A percentile compares a stretch with the other conserved stretches of the same genome.
phyloP scores from a whole-genome alignment of 2,888 invertebrate genomes.

The Cosmia trapezina region DNA sequence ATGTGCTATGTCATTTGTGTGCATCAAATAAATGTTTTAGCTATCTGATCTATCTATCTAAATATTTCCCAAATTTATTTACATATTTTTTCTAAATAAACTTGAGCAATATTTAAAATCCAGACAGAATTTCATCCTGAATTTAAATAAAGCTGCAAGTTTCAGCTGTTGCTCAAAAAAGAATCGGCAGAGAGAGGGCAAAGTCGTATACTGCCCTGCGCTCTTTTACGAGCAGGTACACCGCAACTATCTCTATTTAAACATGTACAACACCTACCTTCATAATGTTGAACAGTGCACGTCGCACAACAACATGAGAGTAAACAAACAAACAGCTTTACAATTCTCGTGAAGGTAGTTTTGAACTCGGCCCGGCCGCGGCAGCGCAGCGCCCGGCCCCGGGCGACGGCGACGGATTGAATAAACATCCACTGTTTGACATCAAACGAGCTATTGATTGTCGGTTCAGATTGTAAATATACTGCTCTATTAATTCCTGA shows the following conservation, averaged over 20 bases:
- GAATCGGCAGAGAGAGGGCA: not conserved
- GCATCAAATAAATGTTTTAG: no score
- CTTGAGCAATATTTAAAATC: no score
- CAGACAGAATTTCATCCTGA: not conserved
- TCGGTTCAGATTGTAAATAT: slow-evolving; percentile 27
- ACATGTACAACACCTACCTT: not conserved
- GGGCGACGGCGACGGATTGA: slow-evolving; percentile 15
- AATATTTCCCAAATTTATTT: no score
- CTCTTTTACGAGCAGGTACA: slow-evolving; percentile 6
- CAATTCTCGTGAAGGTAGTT: slow-evolving; percentile 49
- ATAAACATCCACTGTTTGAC: slow-evolving; percentile 40
- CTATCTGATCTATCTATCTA: no score
- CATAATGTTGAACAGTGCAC: not conserved
- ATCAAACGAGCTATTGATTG: slow-evolving; percentile 37
- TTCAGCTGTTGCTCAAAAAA: not conserved
- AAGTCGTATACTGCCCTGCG: not conserved
- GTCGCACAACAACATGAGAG: slow-evolving; percentile 18
- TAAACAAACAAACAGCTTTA: slow-evolving; percentile 52
- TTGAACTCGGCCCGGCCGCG: not conserved
- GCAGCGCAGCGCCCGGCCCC: slow-evolving; percentile 23
- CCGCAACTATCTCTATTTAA: not conserved
- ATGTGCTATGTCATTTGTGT: no score
- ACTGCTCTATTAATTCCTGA: slow-evolving; percentile 30
- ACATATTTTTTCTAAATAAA: not conserved
- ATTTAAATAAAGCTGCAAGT: not conserved